Conservation (phyloP, 64 coral and sea anemone genomes). For the Pocillopora damicornis region DNA sequence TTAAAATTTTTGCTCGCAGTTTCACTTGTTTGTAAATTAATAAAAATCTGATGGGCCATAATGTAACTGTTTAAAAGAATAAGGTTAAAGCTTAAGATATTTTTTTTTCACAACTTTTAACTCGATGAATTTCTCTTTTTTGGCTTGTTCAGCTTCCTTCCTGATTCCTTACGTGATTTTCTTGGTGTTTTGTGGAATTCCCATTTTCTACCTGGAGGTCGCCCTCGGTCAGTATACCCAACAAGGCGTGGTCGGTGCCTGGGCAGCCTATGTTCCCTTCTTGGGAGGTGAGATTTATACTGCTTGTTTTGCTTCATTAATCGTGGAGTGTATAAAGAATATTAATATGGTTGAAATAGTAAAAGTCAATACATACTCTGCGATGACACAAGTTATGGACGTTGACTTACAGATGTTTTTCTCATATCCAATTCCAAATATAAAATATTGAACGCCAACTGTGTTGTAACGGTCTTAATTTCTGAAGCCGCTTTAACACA, state of each 20-base stretch:
- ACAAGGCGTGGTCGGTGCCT: constrained; percentile 69
- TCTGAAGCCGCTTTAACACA: too few species aligned
- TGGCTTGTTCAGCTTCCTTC: constrained; percentile 38
- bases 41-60: too few species aligned
- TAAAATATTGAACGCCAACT: too few species aligned
- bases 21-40: too few species aligned
- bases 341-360: too few species aligned
- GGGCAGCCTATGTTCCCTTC: constrained; percentile 52
- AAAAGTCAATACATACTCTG: too few species aligned
- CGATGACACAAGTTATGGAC: too few species aligned
- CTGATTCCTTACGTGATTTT: constrained; percentile 69
- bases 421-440: too few species aligned
- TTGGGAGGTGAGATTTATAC: constrained; percentile 44
- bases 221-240: constrained; percentile 67
- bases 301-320: neutral
- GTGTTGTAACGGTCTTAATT: too few species aligned
- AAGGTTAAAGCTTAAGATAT: neutral
- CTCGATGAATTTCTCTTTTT: neutral
- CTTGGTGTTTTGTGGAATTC: constrained; percentile 70
- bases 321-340: neutral
- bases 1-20: too few species aligned
- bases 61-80: too few species aligned
- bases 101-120: neutral
- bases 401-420: too few species aligned
- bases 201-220: constrained; percentile 76